Evolutionary conservation across 2,113 vertebrate species (phyloP).

Genomic region (Psilopsiagon aurifrons): DNA sequence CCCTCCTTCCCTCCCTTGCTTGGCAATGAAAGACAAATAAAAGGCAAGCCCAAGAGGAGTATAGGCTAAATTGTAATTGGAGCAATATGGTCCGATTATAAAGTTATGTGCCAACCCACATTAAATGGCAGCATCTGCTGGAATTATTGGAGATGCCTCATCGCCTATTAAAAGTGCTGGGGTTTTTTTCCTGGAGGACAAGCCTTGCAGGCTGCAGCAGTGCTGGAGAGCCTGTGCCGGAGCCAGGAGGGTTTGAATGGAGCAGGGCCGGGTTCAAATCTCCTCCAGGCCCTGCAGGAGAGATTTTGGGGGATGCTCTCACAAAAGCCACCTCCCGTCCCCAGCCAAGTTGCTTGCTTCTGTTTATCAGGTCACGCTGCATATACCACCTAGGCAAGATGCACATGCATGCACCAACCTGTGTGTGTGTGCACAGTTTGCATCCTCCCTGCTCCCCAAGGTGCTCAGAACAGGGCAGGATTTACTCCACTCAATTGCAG

Average conservation of each 20-base stretch:
- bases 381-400: neutral
- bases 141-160: constrained; percentile 70
- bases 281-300: neutral
- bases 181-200: constrained; percentile 55
- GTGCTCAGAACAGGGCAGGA: neutral
- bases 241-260: neutral
- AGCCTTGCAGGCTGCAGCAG: constrained; percentile 37
- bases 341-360: neutral
- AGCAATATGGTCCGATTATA: constrained; percentile 70
- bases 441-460: neutral
- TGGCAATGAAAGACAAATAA: constrained; percentile 4
- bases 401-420: too few species aligned
- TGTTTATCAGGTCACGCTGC: neutral
- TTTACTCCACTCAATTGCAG: neutral
- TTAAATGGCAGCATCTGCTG: constrained; percentile 76
- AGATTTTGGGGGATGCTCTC: neutral
- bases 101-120: constrained; percentile 64
- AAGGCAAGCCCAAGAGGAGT: constrained; percentile 53
- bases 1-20: neutral
- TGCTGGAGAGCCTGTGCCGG: constrained; percentile 24
- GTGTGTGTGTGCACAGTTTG: neutral
- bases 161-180: constrained; percentile 60
- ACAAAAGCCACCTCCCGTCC: neutral
- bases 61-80: constrained; percentile 73
- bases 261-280: neutral